phyloP scores from a whole-genome alignment of 2,113 vertebrate genomes.

The Prionailurus bengalensis region DNA sequence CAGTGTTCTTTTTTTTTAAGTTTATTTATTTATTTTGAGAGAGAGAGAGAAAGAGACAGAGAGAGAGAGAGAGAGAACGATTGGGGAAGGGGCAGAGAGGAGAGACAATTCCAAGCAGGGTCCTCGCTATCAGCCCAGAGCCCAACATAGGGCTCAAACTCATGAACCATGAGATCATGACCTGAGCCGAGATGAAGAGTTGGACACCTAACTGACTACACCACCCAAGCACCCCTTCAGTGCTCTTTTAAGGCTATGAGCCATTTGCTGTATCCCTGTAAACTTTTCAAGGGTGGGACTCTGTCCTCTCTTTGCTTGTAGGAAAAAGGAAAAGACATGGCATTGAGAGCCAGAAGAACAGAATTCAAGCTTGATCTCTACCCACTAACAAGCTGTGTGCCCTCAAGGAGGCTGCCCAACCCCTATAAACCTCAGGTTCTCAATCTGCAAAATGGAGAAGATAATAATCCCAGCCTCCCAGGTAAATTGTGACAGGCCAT shows the following conservation, averaged over 20 bases:
- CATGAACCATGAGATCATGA: no score
- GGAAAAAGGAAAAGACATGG: constrained; percentile 59
- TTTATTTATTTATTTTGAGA: no score
- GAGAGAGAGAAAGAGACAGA: no score
- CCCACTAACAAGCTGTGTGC: background rate
- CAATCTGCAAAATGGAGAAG: background rate
- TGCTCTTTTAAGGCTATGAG: background rate
- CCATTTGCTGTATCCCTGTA: background rate
- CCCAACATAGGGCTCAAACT: no score
- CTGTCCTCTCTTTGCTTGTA: background rate
- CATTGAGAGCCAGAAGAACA: constrained; percentile 73
- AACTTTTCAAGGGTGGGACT: background rate
- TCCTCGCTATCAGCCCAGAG: no score
- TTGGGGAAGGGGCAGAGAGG: no score
- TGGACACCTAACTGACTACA: no score
- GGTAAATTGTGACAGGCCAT: background rate
- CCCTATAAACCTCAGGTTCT: background rate
- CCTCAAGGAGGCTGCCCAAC: background rate
- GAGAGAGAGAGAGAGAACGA: no score
- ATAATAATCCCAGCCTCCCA: background rate
- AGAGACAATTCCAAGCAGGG: no score
- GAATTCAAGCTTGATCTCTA: background rate
- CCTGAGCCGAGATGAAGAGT: no score
- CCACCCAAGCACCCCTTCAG: background rate
- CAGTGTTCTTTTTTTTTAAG: background rate